Evolutionary conservation across 1,140 invertebrate species (phyloP), one percentile per base, ranked within the genome.

Genomic region (Temnothorax nylanderi): DNA sequence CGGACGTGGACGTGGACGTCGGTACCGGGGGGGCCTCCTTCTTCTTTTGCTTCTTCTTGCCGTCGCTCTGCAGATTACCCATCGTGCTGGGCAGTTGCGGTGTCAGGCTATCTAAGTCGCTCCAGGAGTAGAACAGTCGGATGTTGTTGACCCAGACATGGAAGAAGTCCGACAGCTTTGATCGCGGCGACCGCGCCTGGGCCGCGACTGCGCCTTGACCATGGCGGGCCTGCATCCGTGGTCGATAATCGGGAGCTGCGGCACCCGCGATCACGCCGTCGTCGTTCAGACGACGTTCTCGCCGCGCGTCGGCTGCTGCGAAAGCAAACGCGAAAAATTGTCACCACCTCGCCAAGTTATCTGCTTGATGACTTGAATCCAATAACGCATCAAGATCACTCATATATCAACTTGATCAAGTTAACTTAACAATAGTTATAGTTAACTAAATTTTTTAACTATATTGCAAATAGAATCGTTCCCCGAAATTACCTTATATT

Each of bases 1-100:
- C 21, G 37, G 41, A 67, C 37, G 51, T 51, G 34, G 16, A 54
- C 32, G 86, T 47, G 18, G 51, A 56, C 34, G 87, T 74, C 56
- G 11, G 80, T 32, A 8, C 82, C 13, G 34, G 62, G 41, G 10
- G 21, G 5, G 82, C 72, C 69, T 67, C 18, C 85, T 72, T 58
- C 51, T 93, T 93, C 60, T 89, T 93, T 2, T 77, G 91, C 58
- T 93, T 94, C 56, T 90, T 94, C 81, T 93, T 94, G 4, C 86
- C 88, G 71, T 95, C 94, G 72, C 94, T 95, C 74, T 95, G 94
- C 54, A 94, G 74, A 84, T 95, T 95, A 41, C 94, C 94, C 94
- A 95, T 95, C 6, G 78, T 82, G 62, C 32, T 10, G n/a, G 75
- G 18, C 5, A 60, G 8, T 18, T 75, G 69, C 7, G 67, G 69